Evolutionary conservation across 2,888 invertebrate genomes (phyloP).

Genomic region (Hypselothyrea guttata): DNA sequence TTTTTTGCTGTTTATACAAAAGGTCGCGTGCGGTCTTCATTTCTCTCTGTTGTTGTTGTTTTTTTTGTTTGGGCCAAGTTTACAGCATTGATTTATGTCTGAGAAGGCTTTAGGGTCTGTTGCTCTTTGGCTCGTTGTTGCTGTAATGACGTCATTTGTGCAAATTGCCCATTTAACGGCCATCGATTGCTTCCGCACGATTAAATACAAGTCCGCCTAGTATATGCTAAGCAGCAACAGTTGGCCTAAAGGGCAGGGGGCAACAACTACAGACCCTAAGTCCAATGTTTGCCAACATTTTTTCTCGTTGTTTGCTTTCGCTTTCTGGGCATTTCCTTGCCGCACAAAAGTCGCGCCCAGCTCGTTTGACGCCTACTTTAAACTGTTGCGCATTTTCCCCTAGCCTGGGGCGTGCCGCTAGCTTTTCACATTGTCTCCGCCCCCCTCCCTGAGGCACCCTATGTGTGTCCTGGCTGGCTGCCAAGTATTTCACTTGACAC

Average conservation of each 20-base stretch:
- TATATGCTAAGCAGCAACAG: conserved; percentile 65
- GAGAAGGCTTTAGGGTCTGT: conserved; percentile 28
- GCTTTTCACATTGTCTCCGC: neutral
- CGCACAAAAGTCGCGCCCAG: conserved; percentile 43
- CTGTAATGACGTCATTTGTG: conserved; percentile 68
- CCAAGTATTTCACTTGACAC: conserved; percentile 43
- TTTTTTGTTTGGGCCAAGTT: conserved; percentile 57
- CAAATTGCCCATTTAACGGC: conserved; percentile 73
- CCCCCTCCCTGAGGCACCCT: neutral
- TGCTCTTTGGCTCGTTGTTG: conserved; percentile 37
- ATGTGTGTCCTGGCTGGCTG: conserved; percentile 38
- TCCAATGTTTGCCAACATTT: conserved; percentile 48
- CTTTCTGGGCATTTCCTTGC: conserved; percentile 19
- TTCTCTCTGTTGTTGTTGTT: too few relatives aligned
- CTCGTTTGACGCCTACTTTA: conserved; percentile 53
- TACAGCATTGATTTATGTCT: conserved; percentile 66
- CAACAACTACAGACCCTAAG: neutral
- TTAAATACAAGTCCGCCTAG: conserved; percentile 42
- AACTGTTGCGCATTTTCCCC: conserved; percentile 64
- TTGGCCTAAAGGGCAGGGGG: conserved; percentile 17
- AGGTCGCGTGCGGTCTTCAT: conserved; percentile 58
- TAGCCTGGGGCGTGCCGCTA: conserved; percentile 54
- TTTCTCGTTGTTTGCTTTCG: conserved; percentile 8
- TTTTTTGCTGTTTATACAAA: conserved; percentile 14
- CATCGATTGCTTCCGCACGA: conserved; percentile 77